These are phyloP conservation scores for Echinarachnius parma DNA, from an alignment of 53 echinoderm and acorn worm species.

Conservation along the genomic window DNA sequence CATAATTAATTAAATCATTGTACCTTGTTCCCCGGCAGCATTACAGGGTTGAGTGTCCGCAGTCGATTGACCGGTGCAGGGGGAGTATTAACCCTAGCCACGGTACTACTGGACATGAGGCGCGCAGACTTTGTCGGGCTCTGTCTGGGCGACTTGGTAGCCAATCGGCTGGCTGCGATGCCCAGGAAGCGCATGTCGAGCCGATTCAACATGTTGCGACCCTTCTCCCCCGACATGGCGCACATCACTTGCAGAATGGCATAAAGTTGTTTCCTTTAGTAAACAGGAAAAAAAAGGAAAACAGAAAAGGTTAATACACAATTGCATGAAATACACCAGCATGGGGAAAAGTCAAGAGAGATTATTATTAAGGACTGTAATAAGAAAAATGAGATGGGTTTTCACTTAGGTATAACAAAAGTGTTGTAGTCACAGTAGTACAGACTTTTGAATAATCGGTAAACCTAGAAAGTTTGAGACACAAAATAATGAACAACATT, in stretches of 20 bases:
- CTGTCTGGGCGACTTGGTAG: constrained; percentile 63
- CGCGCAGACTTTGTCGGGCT: constrained; percentile 70
- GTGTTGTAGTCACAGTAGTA: too few species aligned
- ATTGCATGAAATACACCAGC: too few species aligned
- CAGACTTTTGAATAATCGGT: too few species aligned
- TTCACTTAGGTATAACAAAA: too few species aligned
- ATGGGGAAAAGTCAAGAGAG: too few species aligned
- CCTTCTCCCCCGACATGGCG: constrained; percentile 84
- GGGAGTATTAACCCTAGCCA: constrained; percentile 45
- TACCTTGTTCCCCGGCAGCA: constrained; percentile 74
- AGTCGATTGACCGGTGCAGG: constrained; percentile 48
- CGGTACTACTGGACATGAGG: constrained; percentile 61
- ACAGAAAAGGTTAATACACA: background rate
- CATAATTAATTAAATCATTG: background rate
- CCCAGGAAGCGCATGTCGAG: constrained; percentile 83
- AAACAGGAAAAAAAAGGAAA: background rate
- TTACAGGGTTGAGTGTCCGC: constrained; percentile 80
- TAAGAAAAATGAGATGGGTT: too few species aligned
- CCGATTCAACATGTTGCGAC: constrained; percentile 68
- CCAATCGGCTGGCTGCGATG: constrained; percentile 44
- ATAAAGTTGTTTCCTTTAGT: constrained; percentile 66
- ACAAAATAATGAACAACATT: too few species aligned
- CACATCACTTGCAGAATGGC: constrained; percentile 74
- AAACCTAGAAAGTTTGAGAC: too few species aligned
- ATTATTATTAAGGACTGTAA: too few species aligned